Evolutionary conservation across 2,113 vertebrate species (phyloP).

Genomic region (Nothocercus julius): DNA sequence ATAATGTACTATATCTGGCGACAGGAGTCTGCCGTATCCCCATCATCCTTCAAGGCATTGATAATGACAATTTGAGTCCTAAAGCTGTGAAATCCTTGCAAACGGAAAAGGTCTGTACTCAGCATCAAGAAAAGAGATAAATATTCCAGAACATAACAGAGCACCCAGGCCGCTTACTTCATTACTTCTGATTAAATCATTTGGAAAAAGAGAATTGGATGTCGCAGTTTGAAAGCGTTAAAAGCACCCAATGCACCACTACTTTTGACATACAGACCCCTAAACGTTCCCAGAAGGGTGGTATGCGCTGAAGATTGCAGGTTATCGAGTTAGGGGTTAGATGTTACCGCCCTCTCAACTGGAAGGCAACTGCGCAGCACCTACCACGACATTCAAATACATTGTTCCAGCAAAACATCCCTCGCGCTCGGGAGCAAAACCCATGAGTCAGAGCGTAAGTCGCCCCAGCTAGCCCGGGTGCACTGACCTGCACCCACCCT

Average conservation of each 20-base stretch:
- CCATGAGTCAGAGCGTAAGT: accelerated
- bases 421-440: neutral
- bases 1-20: neutral
- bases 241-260: neutral
- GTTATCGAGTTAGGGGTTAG: neutral
- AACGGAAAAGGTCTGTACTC: neutral
- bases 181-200: neutral
- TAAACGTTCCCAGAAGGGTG: neutral
- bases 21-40: neutral
- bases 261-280: neutral
- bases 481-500: neutral
- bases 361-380: accelerated
- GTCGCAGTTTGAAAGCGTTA: neutral
- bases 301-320: neutral
- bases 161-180: neutral
- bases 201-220: neutral
- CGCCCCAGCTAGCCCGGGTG: accelerated
- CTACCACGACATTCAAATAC: accelerated
- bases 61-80: neutral
- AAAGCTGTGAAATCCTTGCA: neutral
- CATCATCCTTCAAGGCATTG: neutral
- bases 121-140: neutral
- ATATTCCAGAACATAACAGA: neutral
- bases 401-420: neutral
- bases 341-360: neutral